Evolutionary conservation across 2,113 vertebrate species (phyloP).

Genomic region (Chionomys nivalis): DNA sequence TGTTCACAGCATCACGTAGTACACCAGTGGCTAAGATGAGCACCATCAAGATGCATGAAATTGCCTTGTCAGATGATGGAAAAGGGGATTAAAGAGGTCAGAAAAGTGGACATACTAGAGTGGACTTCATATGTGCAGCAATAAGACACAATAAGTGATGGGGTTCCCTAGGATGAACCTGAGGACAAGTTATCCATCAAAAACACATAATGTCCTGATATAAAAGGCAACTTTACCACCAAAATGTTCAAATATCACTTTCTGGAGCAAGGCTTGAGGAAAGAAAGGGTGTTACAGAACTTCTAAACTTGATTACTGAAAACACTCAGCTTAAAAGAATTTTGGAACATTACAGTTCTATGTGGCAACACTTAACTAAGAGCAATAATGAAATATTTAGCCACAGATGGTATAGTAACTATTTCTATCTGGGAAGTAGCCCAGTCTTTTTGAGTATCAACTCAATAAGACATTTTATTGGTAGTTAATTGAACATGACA

Average conservation of each 20-base stretch:
- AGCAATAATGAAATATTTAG: background rate
- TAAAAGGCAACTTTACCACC: background rate
- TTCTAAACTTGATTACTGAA: background rate
- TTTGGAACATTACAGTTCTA: background rate
- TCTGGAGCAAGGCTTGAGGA: background rate
- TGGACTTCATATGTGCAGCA: background rate
- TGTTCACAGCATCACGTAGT: background rate
- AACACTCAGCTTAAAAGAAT: background rate
- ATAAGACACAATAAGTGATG: background rate
- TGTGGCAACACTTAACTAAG: background rate
- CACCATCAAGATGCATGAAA: background rate
- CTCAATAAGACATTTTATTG: background rate
- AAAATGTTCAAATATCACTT: background rate
- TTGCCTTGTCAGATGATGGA: background rate
- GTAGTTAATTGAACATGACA: background rate
- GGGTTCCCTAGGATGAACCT: background rate
- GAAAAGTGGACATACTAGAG: background rate
- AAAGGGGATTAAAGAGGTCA: constrained; percentile 34
- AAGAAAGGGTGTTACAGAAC: background rate
- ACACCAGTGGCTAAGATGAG: background rate
- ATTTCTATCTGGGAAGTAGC: background rate
- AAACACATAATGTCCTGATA: background rate
- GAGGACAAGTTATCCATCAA: background rate
- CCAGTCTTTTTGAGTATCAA: too few species aligned
- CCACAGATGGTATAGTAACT: background rate